phyloP scores from a whole-genome alignment of 2,888 invertebrate species.

The Cetonia aurata region DNA sequence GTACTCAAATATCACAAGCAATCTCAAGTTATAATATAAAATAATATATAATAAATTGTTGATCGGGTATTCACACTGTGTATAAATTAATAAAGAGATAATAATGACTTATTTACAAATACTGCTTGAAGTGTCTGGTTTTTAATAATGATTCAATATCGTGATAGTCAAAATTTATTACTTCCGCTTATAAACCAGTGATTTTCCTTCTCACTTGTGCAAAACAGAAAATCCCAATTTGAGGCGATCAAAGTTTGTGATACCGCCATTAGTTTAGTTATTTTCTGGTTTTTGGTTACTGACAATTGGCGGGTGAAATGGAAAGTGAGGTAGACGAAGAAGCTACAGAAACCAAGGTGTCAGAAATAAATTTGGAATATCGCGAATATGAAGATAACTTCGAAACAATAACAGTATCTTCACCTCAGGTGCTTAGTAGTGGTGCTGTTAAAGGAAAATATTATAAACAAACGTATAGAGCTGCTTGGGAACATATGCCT shows the following conservation, averaged over 20 bases:
- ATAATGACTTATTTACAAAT: not conserved
- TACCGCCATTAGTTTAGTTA: conserved; percentile 52
- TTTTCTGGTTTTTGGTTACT: conserved; percentile 52
- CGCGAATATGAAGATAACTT: conserved; percentile 52
- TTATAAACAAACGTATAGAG: conserved; percentile 72
- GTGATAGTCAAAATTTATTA: conserved; percentile 21
- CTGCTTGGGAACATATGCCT: conserved; percentile 72
- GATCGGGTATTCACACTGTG: no score
- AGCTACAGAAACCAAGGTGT: conserved; percentile 48
- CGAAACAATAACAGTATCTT: conserved; percentile 52
- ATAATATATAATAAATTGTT: no score
- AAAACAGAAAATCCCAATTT: conserved; percentile 45
- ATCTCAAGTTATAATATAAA: no score
- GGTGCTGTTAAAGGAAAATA: conserved; percentile 60
- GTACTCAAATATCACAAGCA: no score
- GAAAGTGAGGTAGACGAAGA: conserved; percentile 52
- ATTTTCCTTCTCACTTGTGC: conserved; percentile 33
- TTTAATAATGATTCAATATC: not conserved
- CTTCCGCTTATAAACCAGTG: conserved; percentile 44
- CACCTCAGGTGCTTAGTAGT: conserved; percentile 50
- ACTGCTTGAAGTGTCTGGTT: no score
- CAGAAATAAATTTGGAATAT: conserved; percentile 45
- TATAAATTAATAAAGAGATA: no score
- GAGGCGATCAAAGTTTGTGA: conserved; percentile 4
- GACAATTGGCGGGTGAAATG: conserved; percentile 53